Evolutionary conservation across 2,888 invertebrate species (phyloP), one percentile per base, ranked within the genome.

Genomic region (Rutpela maculata): DNA sequence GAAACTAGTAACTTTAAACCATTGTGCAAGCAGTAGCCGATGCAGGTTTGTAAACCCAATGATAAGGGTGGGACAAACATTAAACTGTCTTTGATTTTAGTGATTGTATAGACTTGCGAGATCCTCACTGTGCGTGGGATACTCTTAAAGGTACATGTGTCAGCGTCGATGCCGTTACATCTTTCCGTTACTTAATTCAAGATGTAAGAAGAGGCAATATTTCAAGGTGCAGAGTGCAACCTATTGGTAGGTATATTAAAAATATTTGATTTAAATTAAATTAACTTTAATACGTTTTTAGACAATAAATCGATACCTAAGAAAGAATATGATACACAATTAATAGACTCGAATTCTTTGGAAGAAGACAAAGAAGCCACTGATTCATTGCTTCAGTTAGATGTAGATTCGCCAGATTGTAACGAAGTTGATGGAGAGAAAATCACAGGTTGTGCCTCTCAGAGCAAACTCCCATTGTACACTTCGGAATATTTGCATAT

Each of bases 101-200:
- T 81, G 94, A 95, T 84, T 99, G 99, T 89, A 94, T 99, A 4
- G 93, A 94, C 43, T 91, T 98, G 77, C 97, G 98, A 91, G 99
- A 99, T 91, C 99, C 99, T 0, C 98, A 99, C 89, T 99, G 99
- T 90, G 98, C 98, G 19, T 99, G 99, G 99, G 96, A 97, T 88
- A 93, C 94, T 7, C 90, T 90, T 65, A 90, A 90, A 81, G 89
- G 90, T 74, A 87, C 88, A n/a, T 93, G 93, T 85, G 91, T 92
- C 22, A 91, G 91, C 66, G 90, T 92, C 59, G 91, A 91, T 80
- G 90, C 90, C 10, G 90, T 85, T 10, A 87, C 88, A 6, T 86
- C 87, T 4, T 87, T 86, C 81, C 85, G 88, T 50, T 87, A 86
- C 67, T 83, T 94, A 87, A 92, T 95, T 85, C 96, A 96, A 90